These are phyloP conservation scores for Dasypogon diadema DNA, from an alignment of 2,888 invertebrate genomes.

Conservation along the genomic window DNA sequence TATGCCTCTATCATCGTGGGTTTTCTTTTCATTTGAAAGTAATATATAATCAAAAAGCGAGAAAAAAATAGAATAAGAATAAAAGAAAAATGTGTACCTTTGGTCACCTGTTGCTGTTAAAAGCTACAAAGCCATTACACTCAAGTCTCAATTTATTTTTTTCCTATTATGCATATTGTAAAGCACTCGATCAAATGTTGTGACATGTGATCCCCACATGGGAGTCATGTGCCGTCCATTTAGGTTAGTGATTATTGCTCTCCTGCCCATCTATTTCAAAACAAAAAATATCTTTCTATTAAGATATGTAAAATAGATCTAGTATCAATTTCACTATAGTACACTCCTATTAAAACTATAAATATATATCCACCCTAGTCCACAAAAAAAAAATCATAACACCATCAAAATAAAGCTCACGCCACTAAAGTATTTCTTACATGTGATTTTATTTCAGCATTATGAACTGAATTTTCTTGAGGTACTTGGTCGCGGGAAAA, in stretches of 20 bases:
- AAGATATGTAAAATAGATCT: too few relatives aligned
- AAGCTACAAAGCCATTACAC: too few relatives aligned
- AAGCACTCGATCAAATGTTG: background rate
- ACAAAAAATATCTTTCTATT: background rate
- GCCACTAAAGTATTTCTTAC: background rate
- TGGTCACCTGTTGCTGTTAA: too few relatives aligned
- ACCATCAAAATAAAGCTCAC: background rate
- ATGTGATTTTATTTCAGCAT: slow-evolving; percentile 3
- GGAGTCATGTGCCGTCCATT: background rate
- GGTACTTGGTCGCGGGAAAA: slow-evolving; percentile 21
- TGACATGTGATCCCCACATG: slow-evolving; percentile 23
- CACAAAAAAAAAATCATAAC: background rate
- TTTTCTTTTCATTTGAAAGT: too few relatives aligned
- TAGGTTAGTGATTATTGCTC: background rate
- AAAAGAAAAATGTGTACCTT: too few relatives aligned
- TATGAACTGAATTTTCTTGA: slow-evolving; percentile 8
- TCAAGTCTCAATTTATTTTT: too few relatives aligned
- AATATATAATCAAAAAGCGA: too few relatives aligned
- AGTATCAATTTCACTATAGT: too few relatives aligned
- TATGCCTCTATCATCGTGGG: too few relatives aligned
- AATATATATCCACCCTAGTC: background rate
- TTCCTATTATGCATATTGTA: background rate
- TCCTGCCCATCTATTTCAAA: background rate
- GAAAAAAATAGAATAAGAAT: too few relatives aligned
- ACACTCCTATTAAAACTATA: too few relatives aligned